Percentiles rank a stretch among this genome's conserved stretches.
These are phyloP conservation scores for Hephaestus fuliginosus DNA, from an alignment of 2,797 vertebrate species.

Conservation along the genomic window DNA sequence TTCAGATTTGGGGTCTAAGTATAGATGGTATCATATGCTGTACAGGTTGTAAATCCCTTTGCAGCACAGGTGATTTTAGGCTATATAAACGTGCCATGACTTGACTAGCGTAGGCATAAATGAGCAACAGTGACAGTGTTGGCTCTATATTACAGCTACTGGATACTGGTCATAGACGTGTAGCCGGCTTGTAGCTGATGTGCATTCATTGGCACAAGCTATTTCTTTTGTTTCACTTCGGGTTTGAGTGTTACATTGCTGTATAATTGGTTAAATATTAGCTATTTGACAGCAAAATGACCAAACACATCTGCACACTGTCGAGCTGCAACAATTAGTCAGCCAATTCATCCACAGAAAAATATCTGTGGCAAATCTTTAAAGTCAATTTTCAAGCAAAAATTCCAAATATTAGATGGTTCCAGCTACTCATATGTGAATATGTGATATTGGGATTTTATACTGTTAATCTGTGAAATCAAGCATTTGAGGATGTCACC, in stretches of 20 bases:
- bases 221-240: too few species aligned
- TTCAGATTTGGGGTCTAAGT: not conserved
- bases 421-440: not conserved
- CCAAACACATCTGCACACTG: not conserved
- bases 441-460: too few species aligned
- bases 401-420: not conserved
- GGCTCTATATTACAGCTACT: not conserved
- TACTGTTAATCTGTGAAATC: too few species aligned
- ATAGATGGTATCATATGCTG: not conserved
- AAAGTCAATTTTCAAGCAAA: not conserved
- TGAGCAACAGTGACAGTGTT: not conserved
- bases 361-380: not conserved
- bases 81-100: not conserved
- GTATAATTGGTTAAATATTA: not conserved
- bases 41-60: not conserved
- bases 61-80: not conserved
- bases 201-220: too few species aligned
- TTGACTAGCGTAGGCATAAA: not conserved
- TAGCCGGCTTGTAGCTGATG: too few species aligned
- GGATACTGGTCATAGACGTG: slow-evolving; percentile 1
- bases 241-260: not conserved
- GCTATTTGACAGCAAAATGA: not conserved
- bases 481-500: too few species aligned
- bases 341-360: not conserved
- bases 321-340: not conserved